phyloP scores from a whole-genome alignment of 2,797 vertebrate species.

The Dicrostonyx torquatus region DNA sequence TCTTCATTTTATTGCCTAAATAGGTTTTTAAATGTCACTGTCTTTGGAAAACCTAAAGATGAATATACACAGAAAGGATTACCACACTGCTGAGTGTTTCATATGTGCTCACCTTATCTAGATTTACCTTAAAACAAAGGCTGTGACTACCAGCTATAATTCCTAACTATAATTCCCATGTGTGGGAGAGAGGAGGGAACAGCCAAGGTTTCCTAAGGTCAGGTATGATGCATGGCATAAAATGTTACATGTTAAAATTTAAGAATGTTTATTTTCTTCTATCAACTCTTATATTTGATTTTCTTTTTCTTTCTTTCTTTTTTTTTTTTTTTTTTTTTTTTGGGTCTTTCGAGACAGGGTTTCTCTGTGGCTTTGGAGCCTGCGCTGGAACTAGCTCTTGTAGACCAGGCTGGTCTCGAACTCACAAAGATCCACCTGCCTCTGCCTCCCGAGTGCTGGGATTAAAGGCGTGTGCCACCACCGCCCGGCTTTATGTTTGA shows the following conservation, averaged over 20 bases:
- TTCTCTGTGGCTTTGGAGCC: too few species aligned
- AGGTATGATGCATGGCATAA: background rate
- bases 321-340: too few species aligned
- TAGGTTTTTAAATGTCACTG: conserved; percentile 8
- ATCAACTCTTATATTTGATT: conserved; percentile 49
- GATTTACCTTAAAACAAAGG: conserved; percentile 33
- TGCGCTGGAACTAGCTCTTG: too few species aligned
- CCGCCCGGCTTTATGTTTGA: conserved; percentile 51
- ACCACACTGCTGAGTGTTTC: background rate
- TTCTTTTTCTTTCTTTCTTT: too few species aligned
- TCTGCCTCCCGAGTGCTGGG: too few species aligned
- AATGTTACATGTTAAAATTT: conserved; percentile 35
- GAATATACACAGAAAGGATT: conserved; percentile 26
- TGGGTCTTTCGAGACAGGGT: too few species aligned
- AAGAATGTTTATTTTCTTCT: conserved; percentile 24
- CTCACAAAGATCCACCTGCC: too few species aligned
- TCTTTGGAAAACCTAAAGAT: conserved; percentile 54
- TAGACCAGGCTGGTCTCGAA: too few species aligned
- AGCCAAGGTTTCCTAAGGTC: conserved; percentile 1
- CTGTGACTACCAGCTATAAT: background rate
- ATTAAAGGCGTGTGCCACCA: too few species aligned
- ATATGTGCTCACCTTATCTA: background rate
- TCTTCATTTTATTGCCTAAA: background rate
- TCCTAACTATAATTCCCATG: background rate
- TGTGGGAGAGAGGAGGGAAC: background rate